Evolutionary conservation across 1,140 invertebrate genomes (phyloP).

Genomic region (Pogonus chalceus): DNA sequence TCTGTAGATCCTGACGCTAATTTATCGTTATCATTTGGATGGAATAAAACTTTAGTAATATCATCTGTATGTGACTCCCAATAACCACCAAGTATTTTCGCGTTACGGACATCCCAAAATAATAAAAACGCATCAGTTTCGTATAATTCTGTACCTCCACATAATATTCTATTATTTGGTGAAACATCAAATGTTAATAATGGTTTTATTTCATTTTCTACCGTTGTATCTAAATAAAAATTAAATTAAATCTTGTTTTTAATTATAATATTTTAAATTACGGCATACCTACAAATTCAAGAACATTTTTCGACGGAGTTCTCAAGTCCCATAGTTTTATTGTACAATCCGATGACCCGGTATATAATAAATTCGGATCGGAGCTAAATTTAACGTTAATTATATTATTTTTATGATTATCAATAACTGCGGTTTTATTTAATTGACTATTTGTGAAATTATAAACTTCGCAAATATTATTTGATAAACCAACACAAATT

Average conservation of each 20-base stretch:
- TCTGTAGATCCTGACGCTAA: slow-evolving; percentile 70
- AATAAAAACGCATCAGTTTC: slow-evolving; percentile 63
- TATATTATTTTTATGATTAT: slow-evolving; percentile 39
- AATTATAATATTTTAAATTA: slow-evolving; percentile 5
- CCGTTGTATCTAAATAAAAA: slow-evolving; percentile 23
- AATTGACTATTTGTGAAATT: slow-evolving; percentile 19
- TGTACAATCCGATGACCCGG: slow-evolving; percentile 45
- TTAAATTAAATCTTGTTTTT: slow-evolving; percentile 5
- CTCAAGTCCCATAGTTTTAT: slow-evolving; percentile 57
- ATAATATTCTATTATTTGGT: slow-evolving; percentile 57
- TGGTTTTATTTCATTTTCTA: slow-evolving; percentile 39
- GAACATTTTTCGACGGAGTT: slow-evolving; percentile 41
- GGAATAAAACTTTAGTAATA: slow-evolving; percentile 62
- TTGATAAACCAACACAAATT: slow-evolving; percentile 19
- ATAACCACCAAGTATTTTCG: slow-evolving; percentile 67
- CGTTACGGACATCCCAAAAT: slow-evolving; percentile 70
- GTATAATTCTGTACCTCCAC: slow-evolving; percentile 64
- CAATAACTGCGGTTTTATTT: slow-evolving; percentile 23
- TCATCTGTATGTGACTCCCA: slow-evolving; percentile 80
- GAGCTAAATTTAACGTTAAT: slow-evolving; percentile 51
- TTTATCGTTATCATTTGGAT: slow-evolving; percentile 55
- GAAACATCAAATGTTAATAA: slow-evolving; percentile 69
- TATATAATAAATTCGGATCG: slow-evolving; percentile 48
- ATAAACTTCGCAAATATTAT: slow-evolving; percentile 21
- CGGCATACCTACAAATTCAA: slow-evolving; percentile 2